Percentiles rank a stretch among this genome's conserved stretches.
Evolutionary conservation across 1,140 invertebrate species (phyloP).

Genomic region (Drosophila busckii): DNA sequence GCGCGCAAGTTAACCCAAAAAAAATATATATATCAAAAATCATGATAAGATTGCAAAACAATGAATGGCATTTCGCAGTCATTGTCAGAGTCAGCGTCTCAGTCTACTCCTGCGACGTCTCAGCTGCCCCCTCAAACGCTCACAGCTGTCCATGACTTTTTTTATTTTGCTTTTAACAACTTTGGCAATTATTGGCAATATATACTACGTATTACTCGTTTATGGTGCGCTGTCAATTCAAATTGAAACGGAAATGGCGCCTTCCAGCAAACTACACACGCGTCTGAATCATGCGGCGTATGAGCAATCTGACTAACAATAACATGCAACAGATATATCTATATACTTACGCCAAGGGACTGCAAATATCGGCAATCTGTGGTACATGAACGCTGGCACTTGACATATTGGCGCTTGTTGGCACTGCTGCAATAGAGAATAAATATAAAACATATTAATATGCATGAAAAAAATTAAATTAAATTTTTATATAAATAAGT

Average conservation of each 20-base stretch:
- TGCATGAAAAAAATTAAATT: conserved; percentile 27
- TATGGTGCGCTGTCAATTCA: conserved; percentile 30
- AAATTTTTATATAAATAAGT: conserved; percentile 38
- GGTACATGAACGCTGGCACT: conserved; percentile 77
- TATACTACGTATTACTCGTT: too few relatives aligned
- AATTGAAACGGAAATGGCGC: conserved; percentile 51
- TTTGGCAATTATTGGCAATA: conserved; percentile 43
- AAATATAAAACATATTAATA: conserved; percentile 26
- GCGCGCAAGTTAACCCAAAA: too few relatives aligned
- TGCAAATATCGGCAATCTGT: conserved; percentile 77
- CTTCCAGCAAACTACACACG: conserved; percentile 53
- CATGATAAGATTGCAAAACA: conserved; percentile 61
- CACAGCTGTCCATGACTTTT: conserved; percentile 54
- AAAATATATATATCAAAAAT: too few relatives aligned
- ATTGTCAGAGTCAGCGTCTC: conserved; percentile 1
- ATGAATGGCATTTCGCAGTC: conserved; percentile 48
- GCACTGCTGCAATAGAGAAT: conserved; percentile 52
- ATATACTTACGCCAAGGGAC: conserved; percentile 72
- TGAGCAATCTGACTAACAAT: conserved; percentile 39
- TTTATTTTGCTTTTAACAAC: conserved; percentile 38
- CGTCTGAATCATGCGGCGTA: conserved; percentile 39
- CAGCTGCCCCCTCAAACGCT: conserved; percentile 2
- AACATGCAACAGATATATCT: conserved; percentile 3
- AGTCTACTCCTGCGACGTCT: neutral
- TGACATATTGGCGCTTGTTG: conserved; percentile 72